These are phyloP conservation scores for Microchrysa polita DNA, from an alignment of 2,888 invertebrate genomes.

Conservation along the genomic window DNA sequence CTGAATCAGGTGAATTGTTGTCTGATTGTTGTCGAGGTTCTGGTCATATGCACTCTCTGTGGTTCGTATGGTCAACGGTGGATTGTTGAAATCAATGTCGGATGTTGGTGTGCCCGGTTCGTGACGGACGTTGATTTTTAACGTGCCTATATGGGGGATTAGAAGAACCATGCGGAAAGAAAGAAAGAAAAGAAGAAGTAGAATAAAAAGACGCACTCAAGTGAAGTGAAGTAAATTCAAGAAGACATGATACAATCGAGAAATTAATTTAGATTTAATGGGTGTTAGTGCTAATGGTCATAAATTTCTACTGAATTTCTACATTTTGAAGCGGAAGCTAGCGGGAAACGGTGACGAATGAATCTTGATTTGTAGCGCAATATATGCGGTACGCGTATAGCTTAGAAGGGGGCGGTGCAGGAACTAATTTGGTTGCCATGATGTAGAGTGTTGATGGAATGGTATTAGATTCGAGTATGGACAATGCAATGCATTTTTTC, in stretches of 20 bases:
- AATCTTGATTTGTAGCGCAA: background rate
- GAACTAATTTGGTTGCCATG: too few species aligned
- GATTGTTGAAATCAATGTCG: slow-evolving; percentile 51
- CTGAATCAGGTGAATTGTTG: slow-evolving; percentile 48
- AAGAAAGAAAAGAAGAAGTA: too few species aligned
- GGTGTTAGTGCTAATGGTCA: slow-evolving; percentile 30
- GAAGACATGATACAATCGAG: slow-evolving; percentile 24
- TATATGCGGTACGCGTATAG: background rate
- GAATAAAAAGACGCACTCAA: too few species aligned
- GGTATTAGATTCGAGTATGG: too few species aligned
- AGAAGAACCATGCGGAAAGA: too few species aligned
- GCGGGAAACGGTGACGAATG: background rate
- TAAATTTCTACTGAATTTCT: slow-evolving; percentile 32
- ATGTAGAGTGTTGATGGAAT: too few species aligned
- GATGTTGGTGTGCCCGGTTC: slow-evolving; percentile 46
- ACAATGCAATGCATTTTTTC: too few species aligned
- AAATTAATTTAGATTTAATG: slow-evolving; percentile 37
- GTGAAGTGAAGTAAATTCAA: background rate
- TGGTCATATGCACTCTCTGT: slow-evolving; percentile 33
- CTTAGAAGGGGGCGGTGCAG: background rate
- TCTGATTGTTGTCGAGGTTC: slow-evolving; percentile 37
- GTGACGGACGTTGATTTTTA: slow-evolving; percentile 48
- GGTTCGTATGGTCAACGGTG: slow-evolving; percentile 38
- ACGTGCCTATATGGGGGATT: slow-evolving; percentile 39
- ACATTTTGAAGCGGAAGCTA: slow-evolving; percentile 25